A percentile compares a stretch with the other conserved stretches of the same genome.
These are phyloP conservation scores for Orchestes rusci DNA, from an alignment of 2,888 invertebrate species.

Conservation along the genomic window DNA sequence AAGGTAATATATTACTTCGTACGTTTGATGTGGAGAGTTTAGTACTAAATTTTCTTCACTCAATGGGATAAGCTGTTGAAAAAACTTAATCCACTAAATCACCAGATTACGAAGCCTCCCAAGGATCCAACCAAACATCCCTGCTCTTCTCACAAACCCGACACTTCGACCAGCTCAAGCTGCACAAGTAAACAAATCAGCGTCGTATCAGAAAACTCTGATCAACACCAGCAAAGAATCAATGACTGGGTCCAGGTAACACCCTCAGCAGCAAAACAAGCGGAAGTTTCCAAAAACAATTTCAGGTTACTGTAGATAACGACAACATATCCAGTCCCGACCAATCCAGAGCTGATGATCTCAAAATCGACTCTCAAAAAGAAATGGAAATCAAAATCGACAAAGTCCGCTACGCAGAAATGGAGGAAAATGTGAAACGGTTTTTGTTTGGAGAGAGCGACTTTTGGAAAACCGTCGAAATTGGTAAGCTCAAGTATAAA, in stretches of 20 bases:
- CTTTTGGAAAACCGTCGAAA: slow-evolving; percentile 38
- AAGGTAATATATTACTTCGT: too few species aligned
- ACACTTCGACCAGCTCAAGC: slow-evolving; percentile 16
- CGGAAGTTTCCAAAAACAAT: neutral
- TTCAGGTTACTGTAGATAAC: slow-evolving; percentile 48
- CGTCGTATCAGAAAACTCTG: slow-evolving; percentile 30
- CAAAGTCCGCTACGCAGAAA: slow-evolving; percentile 53
- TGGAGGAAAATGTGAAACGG: slow-evolving; percentile 72
- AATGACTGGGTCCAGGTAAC: slow-evolving; percentile 65
- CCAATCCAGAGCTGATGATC: slow-evolving; percentile 36
- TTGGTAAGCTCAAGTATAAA: slow-evolving; percentile 38
- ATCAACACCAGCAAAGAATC: slow-evolving; percentile 45
- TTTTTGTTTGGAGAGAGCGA: slow-evolving; percentile 51
- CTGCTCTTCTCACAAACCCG: slow-evolving; percentile 6
- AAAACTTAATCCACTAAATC: too few species aligned
- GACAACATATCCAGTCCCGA: slow-evolving; percentile 45
- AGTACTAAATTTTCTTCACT: too few species aligned
- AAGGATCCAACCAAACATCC: too few species aligned
- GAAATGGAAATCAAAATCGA: slow-evolving; percentile 36
- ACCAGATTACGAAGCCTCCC: too few species aligned
- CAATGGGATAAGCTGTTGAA: too few species aligned
- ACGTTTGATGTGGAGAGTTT: too few species aligned
- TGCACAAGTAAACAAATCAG: slow-evolving; percentile 25
- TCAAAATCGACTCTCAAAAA: slow-evolving; percentile 12
- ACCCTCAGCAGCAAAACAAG: too few species aligned